These are phyloP conservation scores for Knipowitschia caucasica DNA, from an alignment of 2,797 vertebrate species.

Conservation along the genomic window DNA sequence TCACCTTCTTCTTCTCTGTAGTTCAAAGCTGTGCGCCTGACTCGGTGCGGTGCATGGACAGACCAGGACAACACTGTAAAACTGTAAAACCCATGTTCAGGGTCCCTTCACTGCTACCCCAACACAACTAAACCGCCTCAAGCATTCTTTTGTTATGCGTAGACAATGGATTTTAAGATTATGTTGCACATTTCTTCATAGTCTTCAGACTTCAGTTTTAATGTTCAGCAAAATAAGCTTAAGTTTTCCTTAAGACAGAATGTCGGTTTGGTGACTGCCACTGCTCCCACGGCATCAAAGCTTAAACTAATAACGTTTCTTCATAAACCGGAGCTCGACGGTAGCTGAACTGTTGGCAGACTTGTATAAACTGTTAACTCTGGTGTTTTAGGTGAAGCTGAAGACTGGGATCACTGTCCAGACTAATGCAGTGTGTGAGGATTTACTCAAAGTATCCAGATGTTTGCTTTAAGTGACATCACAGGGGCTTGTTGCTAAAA, in stretches of 20 bases:
- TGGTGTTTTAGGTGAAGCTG: constrained; percentile 20
- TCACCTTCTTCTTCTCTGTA: constrained; percentile 36
- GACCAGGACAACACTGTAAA: constrained; percentile 54
- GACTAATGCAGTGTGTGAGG: constrained; percentile 29
- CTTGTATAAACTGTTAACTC: constrained; percentile 22
- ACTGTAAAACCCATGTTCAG: constrained; percentile 53
- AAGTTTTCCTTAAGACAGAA: constrained; percentile 6
- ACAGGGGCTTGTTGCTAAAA: constrained; percentile 41
- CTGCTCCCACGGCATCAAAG: constrained; percentile 18
- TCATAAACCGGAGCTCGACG: constrained; percentile 3
- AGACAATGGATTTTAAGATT: constrained; percentile 17
- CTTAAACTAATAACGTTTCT: constrained; percentile 7
- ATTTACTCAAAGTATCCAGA: constrained; percentile 45
- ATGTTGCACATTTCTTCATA: constrained; percentile 29
- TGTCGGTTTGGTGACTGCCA: neutral
- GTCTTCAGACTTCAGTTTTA: constrained; percentile 20
- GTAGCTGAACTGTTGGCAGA: constrained; percentile 8
- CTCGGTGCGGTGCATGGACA: constrained; percentile 33
- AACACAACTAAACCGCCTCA: constrained; percentile 67
- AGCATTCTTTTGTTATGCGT: constrained; percentile 16
- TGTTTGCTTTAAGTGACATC: constrained; percentile 54
- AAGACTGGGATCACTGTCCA: too few species aligned
- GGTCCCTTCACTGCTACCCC: constrained; percentile 66
- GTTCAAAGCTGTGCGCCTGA: constrained; percentile 32
- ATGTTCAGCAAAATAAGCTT: constrained; percentile 40